Evolutionary conservation across 2,797 vertebrate genomes (phyloP).

Genomic region (Sternotherus odoratus): DNA sequence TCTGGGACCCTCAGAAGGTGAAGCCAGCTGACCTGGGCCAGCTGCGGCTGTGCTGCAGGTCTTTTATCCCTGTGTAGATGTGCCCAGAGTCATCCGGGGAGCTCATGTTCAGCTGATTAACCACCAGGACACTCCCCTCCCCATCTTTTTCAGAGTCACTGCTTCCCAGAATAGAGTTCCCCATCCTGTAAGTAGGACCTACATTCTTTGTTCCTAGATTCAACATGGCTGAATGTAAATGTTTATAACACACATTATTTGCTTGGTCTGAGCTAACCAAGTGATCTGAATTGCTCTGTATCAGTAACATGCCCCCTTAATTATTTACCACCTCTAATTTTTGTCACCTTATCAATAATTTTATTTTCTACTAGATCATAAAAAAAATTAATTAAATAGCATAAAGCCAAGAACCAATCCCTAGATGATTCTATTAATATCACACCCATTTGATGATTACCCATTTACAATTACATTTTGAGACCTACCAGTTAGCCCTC

Average conservation of each 20-base stretch:
- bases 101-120: background rate
- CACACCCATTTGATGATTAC: background rate
- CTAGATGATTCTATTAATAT: background rate
- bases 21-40: background rate
- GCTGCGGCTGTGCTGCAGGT: background rate
- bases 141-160: background rate
- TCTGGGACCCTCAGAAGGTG: background rate
- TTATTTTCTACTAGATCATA: background rate
- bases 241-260: background rate
- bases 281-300: background rate
- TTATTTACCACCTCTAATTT: background rate
- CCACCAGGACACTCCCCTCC: background rate
- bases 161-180: background rate
- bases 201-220: background rate
- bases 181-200: background rate
- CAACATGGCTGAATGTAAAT: no score
- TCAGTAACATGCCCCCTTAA: background rate
- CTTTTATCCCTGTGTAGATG: background rate
- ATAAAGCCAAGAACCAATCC: background rate
- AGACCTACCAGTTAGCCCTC: background rate
- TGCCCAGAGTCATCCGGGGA: background rate
- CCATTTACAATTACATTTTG: background rate
- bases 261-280: background rate
- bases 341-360: background rate
- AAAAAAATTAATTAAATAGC: background rate